phyloP scores from a whole-genome alignment of 2,888 invertebrate species.

The Taphrorychus bicolor region DNA sequence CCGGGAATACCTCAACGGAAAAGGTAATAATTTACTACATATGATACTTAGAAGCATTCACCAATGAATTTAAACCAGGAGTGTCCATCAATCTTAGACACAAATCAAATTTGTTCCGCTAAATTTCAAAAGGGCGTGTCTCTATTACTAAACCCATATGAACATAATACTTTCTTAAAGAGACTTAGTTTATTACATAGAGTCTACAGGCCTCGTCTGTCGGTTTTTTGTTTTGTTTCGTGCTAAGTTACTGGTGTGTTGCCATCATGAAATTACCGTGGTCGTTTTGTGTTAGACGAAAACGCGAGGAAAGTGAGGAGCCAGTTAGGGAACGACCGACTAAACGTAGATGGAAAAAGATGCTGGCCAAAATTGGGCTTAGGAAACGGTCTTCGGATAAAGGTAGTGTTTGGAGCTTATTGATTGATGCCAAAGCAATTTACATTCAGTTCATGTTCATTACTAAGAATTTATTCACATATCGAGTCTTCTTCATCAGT shows the following conservation, averaged over 20 bases:
- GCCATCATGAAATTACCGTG: conserved; percentile 50
- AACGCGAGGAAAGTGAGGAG: not conserved
- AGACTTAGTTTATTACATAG: conserved; percentile 9
- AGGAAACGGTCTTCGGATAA: conserved; percentile 4
- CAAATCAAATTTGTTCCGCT: conserved; percentile 37
- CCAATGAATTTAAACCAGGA: not conserved
- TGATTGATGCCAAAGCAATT: not conserved
- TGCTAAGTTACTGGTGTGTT: not conserved
- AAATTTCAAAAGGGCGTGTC: conserved; percentile 12
- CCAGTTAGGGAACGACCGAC: conserved; percentile 12
- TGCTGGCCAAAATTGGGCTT: conserved; percentile 28
- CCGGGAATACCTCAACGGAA: conserved; percentile 4
- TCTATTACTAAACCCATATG: conserved; percentile 23
- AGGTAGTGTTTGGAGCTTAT: conserved; percentile 12
- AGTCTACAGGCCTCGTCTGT: not conserved
- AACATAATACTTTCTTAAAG: conserved; percentile 29
- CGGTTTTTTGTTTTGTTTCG: conserved; percentile 3
- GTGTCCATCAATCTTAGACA: not conserved
- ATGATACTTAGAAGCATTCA: too few relatives aligned
- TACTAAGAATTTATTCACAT: not conserved
- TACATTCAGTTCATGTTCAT: not conserved
- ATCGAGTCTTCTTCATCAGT: too few relatives aligned
- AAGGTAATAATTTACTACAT: conserved; percentile 39
- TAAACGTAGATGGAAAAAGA: conserved; percentile 39
- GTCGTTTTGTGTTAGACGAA: conserved; percentile 46